These are phyloP conservation scores for Aurelia sp. DNA, from an alignment of 30 jellyfish, hydroid and myxozoan genomes.

Conservation along the genomic window DNA sequence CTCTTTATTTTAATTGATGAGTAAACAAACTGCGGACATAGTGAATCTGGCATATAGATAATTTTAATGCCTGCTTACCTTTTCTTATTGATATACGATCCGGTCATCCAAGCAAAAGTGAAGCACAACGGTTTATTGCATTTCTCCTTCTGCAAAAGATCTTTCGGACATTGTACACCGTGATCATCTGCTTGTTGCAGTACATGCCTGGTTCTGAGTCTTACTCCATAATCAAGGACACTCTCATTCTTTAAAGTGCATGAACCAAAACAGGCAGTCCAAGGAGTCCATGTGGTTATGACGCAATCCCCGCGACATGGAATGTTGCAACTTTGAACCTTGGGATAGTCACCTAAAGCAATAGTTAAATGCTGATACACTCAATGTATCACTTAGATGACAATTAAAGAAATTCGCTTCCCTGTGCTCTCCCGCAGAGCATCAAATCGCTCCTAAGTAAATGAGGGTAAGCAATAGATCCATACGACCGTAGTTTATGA, in stretches of 20 bases:
- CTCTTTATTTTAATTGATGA: too few species aligned
- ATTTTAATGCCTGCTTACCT: constrained; percentile 20
- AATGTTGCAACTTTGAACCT: constrained; percentile 20
- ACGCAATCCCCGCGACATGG: constrained; percentile 68
- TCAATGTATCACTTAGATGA: too few species aligned
- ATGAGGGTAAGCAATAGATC: too few species aligned
- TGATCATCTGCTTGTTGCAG: constrained; percentile 13
- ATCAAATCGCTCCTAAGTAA: too few species aligned
- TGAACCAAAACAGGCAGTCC: constrained; percentile 71
- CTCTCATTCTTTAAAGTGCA: constrained; percentile 50
- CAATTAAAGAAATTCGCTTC: too few species aligned
- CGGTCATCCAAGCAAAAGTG: constrained; percentile 61
- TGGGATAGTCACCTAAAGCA: constrained; percentile 9
- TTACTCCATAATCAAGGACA: constrained; percentile 37
- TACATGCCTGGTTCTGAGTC: constrained; percentile 44
- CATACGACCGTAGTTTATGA: too few species aligned
- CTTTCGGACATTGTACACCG: constrained; percentile 43
- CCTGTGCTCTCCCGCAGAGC: too few species aligned
- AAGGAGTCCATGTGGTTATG: constrained; percentile 42
- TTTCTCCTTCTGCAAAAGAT: constrained; percentile 26
- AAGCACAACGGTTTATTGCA: constrained; percentile 47
- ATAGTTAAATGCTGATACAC: not conserved
- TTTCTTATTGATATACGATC: constrained; percentile 5
- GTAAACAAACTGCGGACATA: too few species aligned
- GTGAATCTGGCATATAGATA: not conserved